Base-by-base conservation (phyloP, 2,797 vertebrate genomes). In the Danionella dracula region DNA sequence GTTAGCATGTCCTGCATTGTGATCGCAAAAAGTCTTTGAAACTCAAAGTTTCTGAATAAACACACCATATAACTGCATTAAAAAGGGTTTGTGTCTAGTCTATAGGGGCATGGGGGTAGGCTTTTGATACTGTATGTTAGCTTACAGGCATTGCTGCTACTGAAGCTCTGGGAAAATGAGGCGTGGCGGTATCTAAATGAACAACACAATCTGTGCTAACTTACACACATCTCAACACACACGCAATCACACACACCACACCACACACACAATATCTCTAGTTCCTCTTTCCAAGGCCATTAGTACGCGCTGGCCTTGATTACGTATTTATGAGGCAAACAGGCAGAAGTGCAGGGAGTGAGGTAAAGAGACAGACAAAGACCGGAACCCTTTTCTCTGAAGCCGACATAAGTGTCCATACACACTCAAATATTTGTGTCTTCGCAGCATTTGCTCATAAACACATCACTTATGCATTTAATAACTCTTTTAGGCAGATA, bases 271-370 rank as follows among this genome's bases (percentile, higher is more conserved):
- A n/a, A 76, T 40, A 70, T 72, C 66, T 81, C 78, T 79, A 81
- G 78, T 80, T 78, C 74, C 74, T 79, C 72, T 79, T 83, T 82
- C 74, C 77, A 81, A 86, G 83, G 80, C 85, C 85, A 89, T 90
- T 88, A 81, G 84, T 75, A 74, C 75, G 68, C 84, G 67, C 84
- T 80, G 78, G 81, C 79, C 79, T 76, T 84, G 79, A 86, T 89
- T 82, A 89, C 68, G 87, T 87, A 89, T 89, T 89, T 79, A 89
- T 88, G 78, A 74, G 29, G 60, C 60, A 72, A 73, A 54, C 76
- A 84, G 80, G 79, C 80, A 73, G 73, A 81, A 82, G 75, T 77
- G 81, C 59, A 27, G 48, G 20, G 60, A 74, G 77, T 60, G 71
- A 76, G 76, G 76, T 80, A 77, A 69, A 75, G 70, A 46, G 70